A percentile compares a stretch with the other conserved stretches of the same genome.
These are phyloP conservation scores for Hirtodrosophila duncani DNA, from an alignment of 2,888 invertebrate genomes.

Conservation along the genomic window DNA sequence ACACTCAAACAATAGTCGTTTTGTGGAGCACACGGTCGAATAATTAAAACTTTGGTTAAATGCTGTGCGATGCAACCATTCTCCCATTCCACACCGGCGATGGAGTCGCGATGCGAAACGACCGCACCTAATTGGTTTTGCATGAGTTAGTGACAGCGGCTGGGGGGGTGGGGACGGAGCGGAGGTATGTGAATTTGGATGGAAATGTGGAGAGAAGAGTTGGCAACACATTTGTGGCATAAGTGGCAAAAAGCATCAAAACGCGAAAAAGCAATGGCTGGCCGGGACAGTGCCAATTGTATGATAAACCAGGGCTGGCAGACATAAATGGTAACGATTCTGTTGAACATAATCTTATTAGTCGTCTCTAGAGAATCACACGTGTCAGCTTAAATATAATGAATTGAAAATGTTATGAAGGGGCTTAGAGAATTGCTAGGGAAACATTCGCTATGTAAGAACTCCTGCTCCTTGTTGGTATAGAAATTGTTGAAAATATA, in stretches of 20 bases:
- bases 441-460: no score
- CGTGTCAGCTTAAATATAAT: no score
- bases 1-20: constrained; percentile 8
- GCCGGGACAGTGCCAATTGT: constrained; percentile 5
- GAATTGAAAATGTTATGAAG: no score
- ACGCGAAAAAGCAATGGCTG: neutral
- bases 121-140: constrained; percentile 69
- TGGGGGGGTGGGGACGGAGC: neutral
- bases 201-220: neutral
- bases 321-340: no score
- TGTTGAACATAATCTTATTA: no score
- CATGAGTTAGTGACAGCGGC: constrained; percentile 53
- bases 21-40: constrained; percentile 18
- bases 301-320: neutral
- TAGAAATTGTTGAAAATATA: constrained; percentile 18
- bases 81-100: constrained; percentile 39
- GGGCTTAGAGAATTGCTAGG: no score
- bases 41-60: constrained; percentile 42
- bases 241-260: constrained; percentile 35
- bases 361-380: no score
- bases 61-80: neutral
- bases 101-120: constrained; percentile 58
- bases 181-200: neutral
- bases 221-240: constrained; percentile 37
- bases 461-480: no score